Evolutionary conservation across 2,888 invertebrate species (phyloP).

Genomic region (Drosophila anomalipes): DNA sequence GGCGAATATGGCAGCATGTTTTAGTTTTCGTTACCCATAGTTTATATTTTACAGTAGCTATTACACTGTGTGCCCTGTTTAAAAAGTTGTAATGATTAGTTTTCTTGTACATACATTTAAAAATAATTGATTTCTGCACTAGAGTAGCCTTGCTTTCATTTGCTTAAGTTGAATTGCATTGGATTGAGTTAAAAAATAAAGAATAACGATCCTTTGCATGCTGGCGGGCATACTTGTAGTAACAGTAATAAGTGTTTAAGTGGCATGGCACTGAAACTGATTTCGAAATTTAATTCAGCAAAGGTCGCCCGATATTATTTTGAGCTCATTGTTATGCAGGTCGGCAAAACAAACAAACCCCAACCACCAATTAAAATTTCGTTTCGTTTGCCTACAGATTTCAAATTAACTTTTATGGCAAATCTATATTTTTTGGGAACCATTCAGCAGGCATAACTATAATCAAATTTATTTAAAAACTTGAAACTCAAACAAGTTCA

Average conservation of each 20-base stretch:
- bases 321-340: constrained; percentile 5
- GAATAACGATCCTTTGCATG: not conserved
- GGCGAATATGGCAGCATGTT: constrained; percentile 32
- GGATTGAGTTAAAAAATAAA: not conserved
- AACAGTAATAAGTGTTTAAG: not conserved
- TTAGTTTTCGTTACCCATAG: constrained; percentile 24
- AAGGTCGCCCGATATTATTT: not conserved
- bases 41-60: not conserved
- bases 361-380: constrained; percentile 62
- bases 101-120: not conserved
- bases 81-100: not conserved
- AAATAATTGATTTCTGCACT: not conserved
- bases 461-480: constrained; percentile 68
- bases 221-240: not conserved
- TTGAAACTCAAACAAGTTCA: constrained; percentile 48
- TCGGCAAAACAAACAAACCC: constrained; percentile 12
- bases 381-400: constrained; percentile 48
- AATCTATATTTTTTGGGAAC: not conserved
- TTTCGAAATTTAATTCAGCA: not conserved
- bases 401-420: constrained; percentile 33
- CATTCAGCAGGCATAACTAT: constrained; percentile 49
- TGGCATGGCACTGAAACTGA: too few relatives aligned
- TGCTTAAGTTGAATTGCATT: not conserved
- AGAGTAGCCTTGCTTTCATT: not conserved
- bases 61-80: not conserved